Base-by-base conservation (phyloP, 2,888 invertebrate species). In the Brachynemurus nebulosus region DNA sequence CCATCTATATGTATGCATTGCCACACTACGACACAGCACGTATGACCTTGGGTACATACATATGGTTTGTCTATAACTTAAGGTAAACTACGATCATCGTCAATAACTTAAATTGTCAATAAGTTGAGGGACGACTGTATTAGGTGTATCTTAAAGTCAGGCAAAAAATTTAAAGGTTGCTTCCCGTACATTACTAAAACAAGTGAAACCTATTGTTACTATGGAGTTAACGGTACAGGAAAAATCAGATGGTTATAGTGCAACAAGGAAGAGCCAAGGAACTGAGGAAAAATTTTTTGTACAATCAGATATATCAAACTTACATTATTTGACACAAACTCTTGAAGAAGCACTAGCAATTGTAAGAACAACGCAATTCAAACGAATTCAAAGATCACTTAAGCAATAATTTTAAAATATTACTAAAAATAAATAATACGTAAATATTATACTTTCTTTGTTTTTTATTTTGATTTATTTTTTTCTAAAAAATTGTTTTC, bases 321-420 rank as follows among this genome's bases (percentile, higher is more conserved):
- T 80, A 39, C 50, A 72, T 11, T 72, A 79, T 53, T 64, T 80
- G 50, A 74, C 78, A 14, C 68, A 72, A 57, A 69, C 70, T 5
- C 58, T 80, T 40, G 80, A 80, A 53, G 69, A 69, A 46, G 79
- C 79, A 7, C 58, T 80, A 36, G 59, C 66, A 37, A 78, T 79
- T 58, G 71, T 76, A 2, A 72, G 71, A 51, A 74, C 74, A 37
- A 67, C 61, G 41, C 58, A 65, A 54, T 61, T 59, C 5, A 58
- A 63, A 21, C 60, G 61, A 52, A 55, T 65, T 39, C 64, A 64
- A 52, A 57, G 57, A 46, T 54, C 57, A 33, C 55, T 65, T 33
- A 44, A 46, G 23, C 17, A 14, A n/a, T n/a, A n/a, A n/a, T n/a
- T n/a, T n/a, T n/a, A n/a, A n/a, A n/a, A n/a, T n/a, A n/a, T n/a